Percentiles rank a stretch among this genome's conserved stretches.
phyloP scores from a whole-genome alignment of 1,140 invertebrate genomes.

The Drosophila tristis region DNA sequence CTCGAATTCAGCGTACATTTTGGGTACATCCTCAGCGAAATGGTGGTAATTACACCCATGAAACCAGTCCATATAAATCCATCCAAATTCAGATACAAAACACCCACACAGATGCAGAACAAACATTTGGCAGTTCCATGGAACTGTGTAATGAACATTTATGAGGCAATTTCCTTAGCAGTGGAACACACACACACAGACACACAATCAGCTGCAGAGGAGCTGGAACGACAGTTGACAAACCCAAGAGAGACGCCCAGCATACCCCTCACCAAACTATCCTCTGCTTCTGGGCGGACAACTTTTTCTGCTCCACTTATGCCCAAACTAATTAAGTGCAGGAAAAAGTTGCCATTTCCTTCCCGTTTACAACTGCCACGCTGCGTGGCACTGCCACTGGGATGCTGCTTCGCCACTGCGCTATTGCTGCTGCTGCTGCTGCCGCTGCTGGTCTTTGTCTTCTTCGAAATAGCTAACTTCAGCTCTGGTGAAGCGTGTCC shows the following conservation, averaged over 20 bases:
- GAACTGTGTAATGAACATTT: conserved; percentile 79
- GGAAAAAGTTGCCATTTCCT: conserved; percentile 80
- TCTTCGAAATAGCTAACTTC: conserved; percentile 25
- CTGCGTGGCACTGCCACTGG: conserved; percentile 19
- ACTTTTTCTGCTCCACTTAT: conserved; percentile 82
- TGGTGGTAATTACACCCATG: conserved; percentile 25
- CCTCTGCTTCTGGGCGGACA: conserved; percentile 51
- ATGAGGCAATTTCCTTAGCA: conserved; percentile 81
- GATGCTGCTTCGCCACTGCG: conserved; percentile 1
- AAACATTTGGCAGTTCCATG: conserved; percentile 58
- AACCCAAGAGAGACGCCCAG: conserved; percentile 35
- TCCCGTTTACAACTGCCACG: conserved; percentile 64
- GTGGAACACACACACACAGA: conserved; percentile 42
- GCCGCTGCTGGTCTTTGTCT: conserved; percentile 44
- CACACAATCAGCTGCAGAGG: conserved; percentile 10
- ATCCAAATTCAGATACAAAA: conserved; percentile 30
- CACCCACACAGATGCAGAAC: conserved; percentile 13
- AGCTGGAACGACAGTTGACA: conserved; percentile 53
- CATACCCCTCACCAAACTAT: not conserved
- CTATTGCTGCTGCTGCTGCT: not conserved
- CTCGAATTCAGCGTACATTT: conserved; percentile 8
- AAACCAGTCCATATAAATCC: conserved; percentile 25
- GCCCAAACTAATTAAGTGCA: conserved; percentile 83
- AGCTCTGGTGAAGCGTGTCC: not conserved
- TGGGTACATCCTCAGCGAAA: conserved; percentile 14